Evolutionary conservation across 2,888 invertebrate genomes (phyloP).

Genomic region (Eurois occulta): DNA sequence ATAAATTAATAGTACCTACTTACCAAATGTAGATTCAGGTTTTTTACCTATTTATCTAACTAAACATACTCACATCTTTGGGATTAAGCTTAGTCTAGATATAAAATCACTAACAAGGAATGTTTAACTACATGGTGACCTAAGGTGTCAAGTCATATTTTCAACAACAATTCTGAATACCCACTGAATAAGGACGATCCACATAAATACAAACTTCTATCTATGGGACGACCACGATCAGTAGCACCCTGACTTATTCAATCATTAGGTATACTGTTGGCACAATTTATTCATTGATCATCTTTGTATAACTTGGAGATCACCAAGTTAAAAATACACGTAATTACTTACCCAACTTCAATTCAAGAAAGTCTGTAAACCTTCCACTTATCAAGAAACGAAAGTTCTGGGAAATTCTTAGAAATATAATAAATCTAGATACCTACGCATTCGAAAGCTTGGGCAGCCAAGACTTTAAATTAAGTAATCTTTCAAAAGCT

Average conservation of each 20-base stretch:
- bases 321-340: background rate
- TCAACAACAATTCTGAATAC: background rate
- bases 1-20: conserved; percentile 16
- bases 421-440: conserved; percentile 5
- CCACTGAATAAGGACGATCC: background rate
- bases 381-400: background rate
- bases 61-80: background rate
- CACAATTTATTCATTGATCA: background rate
- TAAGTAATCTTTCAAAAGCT: background rate
- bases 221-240: background rate
- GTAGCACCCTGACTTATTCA: background rate
- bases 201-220: background rate
- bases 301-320: background rate
- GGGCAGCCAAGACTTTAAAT: no score
- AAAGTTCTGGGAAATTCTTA: background rate
- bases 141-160: background rate
- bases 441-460: conserved; percentile 5
- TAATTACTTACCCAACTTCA: background rate
- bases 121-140: background rate
- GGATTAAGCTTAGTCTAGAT: background rate
- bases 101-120: background rate
- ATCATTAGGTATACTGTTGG: background rate
- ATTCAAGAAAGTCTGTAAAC: background rate
- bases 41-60: background rate
- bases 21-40: no score